phyloP scores from a whole-genome alignment of 2,888 invertebrate genomes.

The Netelia melanura region DNA sequence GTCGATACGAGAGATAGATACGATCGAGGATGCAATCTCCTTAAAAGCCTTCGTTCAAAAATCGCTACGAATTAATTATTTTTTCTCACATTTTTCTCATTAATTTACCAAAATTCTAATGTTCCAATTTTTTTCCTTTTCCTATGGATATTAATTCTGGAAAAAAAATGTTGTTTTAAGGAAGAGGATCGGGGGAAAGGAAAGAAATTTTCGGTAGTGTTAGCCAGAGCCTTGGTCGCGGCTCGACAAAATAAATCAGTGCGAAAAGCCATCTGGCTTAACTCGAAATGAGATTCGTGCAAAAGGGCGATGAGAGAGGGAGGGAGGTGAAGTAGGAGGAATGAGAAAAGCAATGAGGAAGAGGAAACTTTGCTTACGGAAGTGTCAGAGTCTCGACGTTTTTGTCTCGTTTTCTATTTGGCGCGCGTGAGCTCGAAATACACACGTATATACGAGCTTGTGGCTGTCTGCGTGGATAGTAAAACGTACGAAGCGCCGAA shows the following conservation, averaged over 20 bases:
- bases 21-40: no score
- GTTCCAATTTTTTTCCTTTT: not conserved
- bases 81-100: no score
- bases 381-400: slow-evolving; percentile 46
- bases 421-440: slow-evolving; percentile 40
- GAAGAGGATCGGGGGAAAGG: no score
- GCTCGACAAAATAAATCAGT: not conserved
- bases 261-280: slow-evolving; percentile 27
- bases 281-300: slow-evolving; percentile 22
- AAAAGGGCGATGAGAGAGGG: slow-evolving; percentile 26
- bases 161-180: no score
- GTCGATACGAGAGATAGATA: no score
- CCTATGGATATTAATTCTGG: no score
- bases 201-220: no score
- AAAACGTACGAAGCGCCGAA: no score
- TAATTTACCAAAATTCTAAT: not conserved
- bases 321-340: not conserved
- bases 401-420: slow-evolving; percentile 55
- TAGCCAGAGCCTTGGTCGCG: no score
- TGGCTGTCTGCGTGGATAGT: not conserved
- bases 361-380: slow-evolving; percentile 66
- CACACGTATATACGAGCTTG: slow-evolving; percentile 2
- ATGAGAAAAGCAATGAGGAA: slow-evolving; percentile 53
- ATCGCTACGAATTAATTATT: no score
- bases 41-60: no score